phyloP scores from a whole-genome alignment of 2,888 invertebrate species.

The Carpatolechia fugitivella region DNA sequence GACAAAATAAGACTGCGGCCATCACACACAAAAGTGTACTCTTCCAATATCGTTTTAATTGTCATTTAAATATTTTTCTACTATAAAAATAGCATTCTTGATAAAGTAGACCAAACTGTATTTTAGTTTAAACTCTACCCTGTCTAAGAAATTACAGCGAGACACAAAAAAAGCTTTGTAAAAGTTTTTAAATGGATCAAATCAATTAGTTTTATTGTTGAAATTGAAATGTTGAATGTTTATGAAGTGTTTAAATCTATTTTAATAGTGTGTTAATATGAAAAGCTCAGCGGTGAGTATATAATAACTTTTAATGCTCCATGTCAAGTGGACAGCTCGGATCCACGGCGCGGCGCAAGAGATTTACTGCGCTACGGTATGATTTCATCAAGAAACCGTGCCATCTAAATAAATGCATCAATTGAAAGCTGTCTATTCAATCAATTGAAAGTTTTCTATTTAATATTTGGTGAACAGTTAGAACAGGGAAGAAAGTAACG shows the following conservation, averaged over 20 bases:
- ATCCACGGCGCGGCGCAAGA: conserved; percentile 56
- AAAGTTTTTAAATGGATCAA: neutral
- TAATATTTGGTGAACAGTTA: neutral
- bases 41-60: no score
- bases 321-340: conserved; percentile 67
- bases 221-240: neutral
- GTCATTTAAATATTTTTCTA: no score
- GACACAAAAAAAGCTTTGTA: no score
- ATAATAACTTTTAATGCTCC: conserved; percentile 65
- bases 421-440: neutral
- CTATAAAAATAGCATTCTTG: no score
- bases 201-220: neutral
- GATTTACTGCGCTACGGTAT: conserved; percentile 73
- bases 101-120: no score
- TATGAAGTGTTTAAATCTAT: conserved; percentile 33
- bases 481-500: neutral
- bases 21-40: no score
- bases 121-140: no score
- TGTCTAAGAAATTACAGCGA: no score
- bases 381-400: conserved; percentile 54
- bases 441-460: neutral
- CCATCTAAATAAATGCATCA: conserved; percentile 34
- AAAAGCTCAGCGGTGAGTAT: conserved; percentile 45
- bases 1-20: no score
- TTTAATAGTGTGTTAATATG: conserved; percentile 51